phyloP scores from a whole-genome alignment of 1,140 invertebrate genomes.

The Orchesella cincta region DNA sequence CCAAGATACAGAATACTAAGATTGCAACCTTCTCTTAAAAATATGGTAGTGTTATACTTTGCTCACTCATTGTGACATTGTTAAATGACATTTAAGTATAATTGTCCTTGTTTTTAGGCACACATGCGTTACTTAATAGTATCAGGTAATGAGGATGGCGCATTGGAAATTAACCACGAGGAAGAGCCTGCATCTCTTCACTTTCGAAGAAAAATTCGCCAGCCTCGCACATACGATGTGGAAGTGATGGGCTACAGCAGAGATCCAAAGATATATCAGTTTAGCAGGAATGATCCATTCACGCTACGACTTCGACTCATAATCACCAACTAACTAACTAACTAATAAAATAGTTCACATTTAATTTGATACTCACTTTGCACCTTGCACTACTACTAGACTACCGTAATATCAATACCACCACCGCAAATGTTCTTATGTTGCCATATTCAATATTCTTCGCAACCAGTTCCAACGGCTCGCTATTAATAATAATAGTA shows the following conservation, averaged over 20 bases:
- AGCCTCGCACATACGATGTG: conserved; percentile 62
- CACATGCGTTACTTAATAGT: conserved; percentile 68
- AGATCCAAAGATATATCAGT: conserved; percentile 48
- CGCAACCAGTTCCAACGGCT: no score
- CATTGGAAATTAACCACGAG: conserved; percentile 67
- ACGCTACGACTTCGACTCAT: conserved; percentile 59
- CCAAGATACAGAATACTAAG: conserved; percentile 66
- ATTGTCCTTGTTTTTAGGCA: conserved; percentile 54
- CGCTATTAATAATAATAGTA: no score
- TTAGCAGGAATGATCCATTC: conserved; percentile 59
- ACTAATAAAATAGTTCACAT: no score
- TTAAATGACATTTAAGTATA: conserved; percentile 48
- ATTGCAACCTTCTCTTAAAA: conserved; percentile 65
- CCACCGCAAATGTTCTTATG: no score
- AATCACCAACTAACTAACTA: conserved; percentile 55
- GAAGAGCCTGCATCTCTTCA: conserved; percentile 67
- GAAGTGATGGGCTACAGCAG: conserved; percentile 62
- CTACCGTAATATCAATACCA: no score
- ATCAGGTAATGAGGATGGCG: conserved; percentile 66
- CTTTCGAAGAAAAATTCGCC: conserved; percentile 63
- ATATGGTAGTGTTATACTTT: conserved; percentile 49
- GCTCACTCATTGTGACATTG: conserved; percentile 40
- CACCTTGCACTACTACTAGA: no score
- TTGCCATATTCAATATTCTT: no score
- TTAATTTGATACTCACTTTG: no score